Evolutionary conservation across 92 coral and sea anemone species (phyloP), one percentile per base, ranked within the genome.

Genomic region (Epizoanthus rinbou): DNA sequence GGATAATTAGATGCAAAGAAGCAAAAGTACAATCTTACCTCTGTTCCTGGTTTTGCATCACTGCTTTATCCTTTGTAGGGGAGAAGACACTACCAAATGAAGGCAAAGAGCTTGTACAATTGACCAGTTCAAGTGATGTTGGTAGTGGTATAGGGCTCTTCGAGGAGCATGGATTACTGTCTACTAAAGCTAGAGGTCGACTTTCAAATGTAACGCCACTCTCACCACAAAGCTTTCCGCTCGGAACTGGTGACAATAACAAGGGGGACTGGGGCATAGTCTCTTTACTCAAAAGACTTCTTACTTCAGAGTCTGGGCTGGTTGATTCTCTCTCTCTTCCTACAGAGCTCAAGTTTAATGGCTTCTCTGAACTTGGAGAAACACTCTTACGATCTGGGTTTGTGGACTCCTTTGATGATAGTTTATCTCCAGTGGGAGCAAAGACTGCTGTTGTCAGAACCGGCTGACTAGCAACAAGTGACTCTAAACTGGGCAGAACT

Each of bases 131-230:
- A 18, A 86, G 80, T 13, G 98, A 87, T 41, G 89, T 59, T 16
- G 95, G 95, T 71, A 91, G 88, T 1, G 79, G 98, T 39, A 93
- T 93, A 5, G 98, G 98, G 73, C 98, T 93, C 31, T 84, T 85
- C 14, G 98, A 91, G 16, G 98, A 93, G 71, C 91, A 86, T 21
- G 98, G 98, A 37, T 93, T 93, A 75, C 98, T 93, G 59, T 93
- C 98, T 62, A 93, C 98, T 43, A 93, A 66, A 56, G 86, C 88
- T 6, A 94, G 93, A 1, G 98, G 87, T 39, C 86, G 85, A 41
- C 70, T 90, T 76, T 87, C 92, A 45, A 80, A 65, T 19, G 69
- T 64, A n/a, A 74, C 69, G 22, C 80, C 85, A 18, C n/a, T 37
- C 23, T 86, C 67, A 45, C 85, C 67, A 45, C 85, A 84, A 3